phyloP scores from a whole-genome alignment of 2,797 vertebrate species.

The Heterohyrax brucei region DNA sequence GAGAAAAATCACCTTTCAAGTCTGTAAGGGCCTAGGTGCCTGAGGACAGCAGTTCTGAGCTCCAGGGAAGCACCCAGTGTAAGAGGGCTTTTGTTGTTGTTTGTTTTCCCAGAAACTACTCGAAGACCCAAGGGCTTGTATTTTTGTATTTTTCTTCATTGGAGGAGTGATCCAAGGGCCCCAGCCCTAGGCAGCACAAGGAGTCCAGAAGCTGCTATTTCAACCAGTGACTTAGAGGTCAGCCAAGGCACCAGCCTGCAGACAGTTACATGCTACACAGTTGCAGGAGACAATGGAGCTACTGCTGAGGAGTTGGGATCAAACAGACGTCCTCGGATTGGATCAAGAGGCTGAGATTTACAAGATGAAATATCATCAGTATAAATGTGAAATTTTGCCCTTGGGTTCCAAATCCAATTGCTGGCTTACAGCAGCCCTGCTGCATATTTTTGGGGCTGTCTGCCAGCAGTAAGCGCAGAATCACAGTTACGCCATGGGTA shows the following conservation, averaged over 20 bases:
- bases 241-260: not conserved
- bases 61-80: not conserved
- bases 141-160: constrained; percentile 21
- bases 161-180: not conserved
- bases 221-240: not conserved
- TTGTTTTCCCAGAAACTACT: not conserved
- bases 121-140: not conserved
- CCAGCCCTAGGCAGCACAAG: not conserved
- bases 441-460: not conserved
- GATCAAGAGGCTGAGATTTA: constrained; percentile 17
- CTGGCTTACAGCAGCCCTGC: not conserved
- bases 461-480: not conserved
- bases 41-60: not conserved
- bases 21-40: not conserved
- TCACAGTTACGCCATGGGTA: not conserved
- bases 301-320: not conserved
- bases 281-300: not conserved
- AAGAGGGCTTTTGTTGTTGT: not conserved
- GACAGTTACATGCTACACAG: not conserved
- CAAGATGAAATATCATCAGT: not conserved
- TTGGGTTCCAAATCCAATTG: not conserved
- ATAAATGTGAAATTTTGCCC: not conserved
- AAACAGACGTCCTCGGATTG: constrained; percentile 3
- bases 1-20: not conserved
- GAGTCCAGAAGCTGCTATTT: not conserved